These are phyloP conservation scores for Ceratosolen fusciceps DNA, from an alignment of 1,140 invertebrate species.

Conservation along the genomic window DNA sequence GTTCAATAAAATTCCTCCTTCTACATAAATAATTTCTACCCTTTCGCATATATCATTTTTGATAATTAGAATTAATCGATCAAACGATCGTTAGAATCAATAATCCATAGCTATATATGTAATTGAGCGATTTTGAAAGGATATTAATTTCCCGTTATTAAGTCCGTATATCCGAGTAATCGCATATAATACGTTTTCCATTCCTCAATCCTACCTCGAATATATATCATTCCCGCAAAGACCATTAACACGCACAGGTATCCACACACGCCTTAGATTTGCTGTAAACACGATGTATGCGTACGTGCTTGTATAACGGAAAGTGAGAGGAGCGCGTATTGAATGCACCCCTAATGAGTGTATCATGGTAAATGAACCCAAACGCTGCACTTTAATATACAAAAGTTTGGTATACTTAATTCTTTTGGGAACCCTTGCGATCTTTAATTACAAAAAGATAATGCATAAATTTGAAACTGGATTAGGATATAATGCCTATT, in stretches of 20 bases:
- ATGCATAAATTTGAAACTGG: not conserved
- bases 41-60: too few species aligned
- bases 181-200: conserved; percentile 16
- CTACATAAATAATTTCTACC: too few species aligned
- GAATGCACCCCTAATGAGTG: conserved; percentile 43
- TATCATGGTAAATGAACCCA: conserved; percentile 35
- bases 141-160: not conserved
- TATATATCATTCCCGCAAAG: conserved; percentile 40
- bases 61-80: too few species aligned
- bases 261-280: conserved; percentile 10
- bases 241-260: conserved; percentile 36
- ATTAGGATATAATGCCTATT: not conserved
- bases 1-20: too few species aligned
- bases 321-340: not conserved
- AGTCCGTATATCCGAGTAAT: conserved; percentile 14
- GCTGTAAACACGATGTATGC: not conserved
- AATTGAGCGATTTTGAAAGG: not conserved
- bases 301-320: not conserved
- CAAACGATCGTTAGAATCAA: not conserved
- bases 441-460: not conserved
- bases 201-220: conserved; percentile 26
- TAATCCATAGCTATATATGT: not conserved
- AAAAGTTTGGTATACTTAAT: conserved; percentile 36
- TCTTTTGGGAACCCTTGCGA: conserved; percentile 11
- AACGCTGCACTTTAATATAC: not conserved